Evolutionary conservation across 2,797 vertebrate genomes (phyloP).

Genomic region (Pitangus sulphuratus): DNA sequence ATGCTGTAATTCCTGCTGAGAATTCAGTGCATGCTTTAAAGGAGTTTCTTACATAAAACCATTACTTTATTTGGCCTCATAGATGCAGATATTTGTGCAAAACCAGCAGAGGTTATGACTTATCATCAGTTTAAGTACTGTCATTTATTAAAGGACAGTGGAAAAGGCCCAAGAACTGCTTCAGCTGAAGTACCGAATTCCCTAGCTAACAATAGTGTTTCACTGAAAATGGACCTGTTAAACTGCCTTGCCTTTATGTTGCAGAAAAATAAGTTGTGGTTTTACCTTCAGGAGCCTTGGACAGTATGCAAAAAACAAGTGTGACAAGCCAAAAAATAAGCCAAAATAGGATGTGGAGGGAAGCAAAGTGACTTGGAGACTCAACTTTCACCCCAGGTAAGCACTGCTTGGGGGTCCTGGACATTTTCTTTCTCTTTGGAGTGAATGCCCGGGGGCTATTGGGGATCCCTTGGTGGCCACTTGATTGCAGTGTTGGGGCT

Average conservation of each 20-base stretch:
- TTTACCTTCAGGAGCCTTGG: not conserved
- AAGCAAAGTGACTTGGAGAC: rapidly evolving
- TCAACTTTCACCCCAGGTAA: not conserved
- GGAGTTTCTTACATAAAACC: not conserved
- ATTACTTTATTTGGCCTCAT: not conserved
- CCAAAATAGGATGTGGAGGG: not conserved
- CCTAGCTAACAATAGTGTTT: not conserved
- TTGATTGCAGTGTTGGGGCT: not conserved
- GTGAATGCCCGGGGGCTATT: rapidly evolving
- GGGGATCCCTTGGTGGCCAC: not conserved
- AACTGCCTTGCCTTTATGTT: not conserved
- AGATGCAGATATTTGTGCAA: not conserved
- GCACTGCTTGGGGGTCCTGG: rapidly evolving
- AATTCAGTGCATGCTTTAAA: not conserved
- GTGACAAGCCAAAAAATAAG: not conserved
- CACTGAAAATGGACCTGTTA: not conserved
- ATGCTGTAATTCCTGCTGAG: not conserved
- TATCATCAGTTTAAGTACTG: not conserved
- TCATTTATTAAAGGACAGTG: not conserved
- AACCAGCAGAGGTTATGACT: not conserved
- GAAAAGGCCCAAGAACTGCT: not conserved
- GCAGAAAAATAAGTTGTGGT: not conserved
- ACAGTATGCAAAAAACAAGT: not conserved
- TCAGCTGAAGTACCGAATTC: not conserved
- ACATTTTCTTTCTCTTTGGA: not conserved